Conservation (phyloP, 2,888 invertebrate genomes). For the Miltochrista miniata region DNA sequence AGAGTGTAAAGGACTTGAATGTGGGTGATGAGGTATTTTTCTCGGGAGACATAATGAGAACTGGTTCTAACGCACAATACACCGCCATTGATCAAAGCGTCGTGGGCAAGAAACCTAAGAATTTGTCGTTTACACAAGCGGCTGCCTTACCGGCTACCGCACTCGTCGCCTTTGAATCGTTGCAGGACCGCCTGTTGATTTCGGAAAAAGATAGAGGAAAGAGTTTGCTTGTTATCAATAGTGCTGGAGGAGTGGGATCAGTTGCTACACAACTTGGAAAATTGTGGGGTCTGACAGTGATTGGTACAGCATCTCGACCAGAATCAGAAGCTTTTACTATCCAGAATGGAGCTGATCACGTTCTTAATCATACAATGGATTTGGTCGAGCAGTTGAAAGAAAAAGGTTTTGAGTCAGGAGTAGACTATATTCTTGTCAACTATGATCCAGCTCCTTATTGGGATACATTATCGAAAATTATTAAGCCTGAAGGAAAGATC, state of each 20-base stretch:
- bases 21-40: constrained; percentile 72
- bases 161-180: constrained; percentile 65
- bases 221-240: constrained; percentile 67
- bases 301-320: constrained; percentile 69
- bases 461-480: constrained; percentile 62
- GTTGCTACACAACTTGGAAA: constrained; percentile 68
- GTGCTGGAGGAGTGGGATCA: constrained; percentile 73
- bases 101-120: constrained; percentile 64
- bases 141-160: constrained; percentile 72
- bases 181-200: constrained; percentile 63
- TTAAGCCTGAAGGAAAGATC: constrained; percentile 71
- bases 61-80: constrained; percentile 70
- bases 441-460: constrained; percentile 75
- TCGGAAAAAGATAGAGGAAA: constrained; percentile 68
- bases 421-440: constrained; percentile 68
- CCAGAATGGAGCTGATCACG: constrained; percentile 59
- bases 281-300: constrained; percentile 65
- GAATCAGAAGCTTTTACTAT: constrained; percentile 59
- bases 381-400: constrained; percentile 59
- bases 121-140: constrained; percentile 67
- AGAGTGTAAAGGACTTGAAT: constrained; percentile 48
- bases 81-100: constrained; percentile 61
- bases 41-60: constrained; percentile 59
- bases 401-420: constrained; percentile 58
- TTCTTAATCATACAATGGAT: constrained; percentile 64